phyloP scores from a whole-genome alignment of 2,113 vertebrate species.

The Mohoua ochrocephala region DNA sequence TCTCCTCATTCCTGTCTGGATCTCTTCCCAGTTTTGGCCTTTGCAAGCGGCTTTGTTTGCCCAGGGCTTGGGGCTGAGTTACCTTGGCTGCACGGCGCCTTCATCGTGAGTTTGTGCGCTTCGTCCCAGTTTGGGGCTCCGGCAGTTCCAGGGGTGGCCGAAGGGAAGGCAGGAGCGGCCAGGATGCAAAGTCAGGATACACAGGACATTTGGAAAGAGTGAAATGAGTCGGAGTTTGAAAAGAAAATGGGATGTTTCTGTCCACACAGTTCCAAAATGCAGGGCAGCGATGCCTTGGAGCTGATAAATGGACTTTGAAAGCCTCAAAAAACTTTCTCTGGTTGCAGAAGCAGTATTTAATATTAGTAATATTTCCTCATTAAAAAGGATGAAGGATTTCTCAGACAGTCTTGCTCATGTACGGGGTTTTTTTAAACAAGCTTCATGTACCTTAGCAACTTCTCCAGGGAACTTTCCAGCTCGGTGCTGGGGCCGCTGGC shows the following conservation, averaged over 20 bases:
- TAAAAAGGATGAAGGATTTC: background rate
- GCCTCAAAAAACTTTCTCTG: background rate
- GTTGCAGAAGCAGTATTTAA: background rate
- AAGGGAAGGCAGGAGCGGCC: background rate
- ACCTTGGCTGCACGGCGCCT: background rate
- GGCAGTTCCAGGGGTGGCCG: rapidly evolving
- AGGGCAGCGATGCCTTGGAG: rapidly evolving
- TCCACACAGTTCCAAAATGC: background rate
- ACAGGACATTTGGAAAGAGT: background rate
- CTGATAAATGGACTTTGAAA: background rate
- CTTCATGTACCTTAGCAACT: background rate
- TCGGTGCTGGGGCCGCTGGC: background rate
- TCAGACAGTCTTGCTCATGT: background rate
- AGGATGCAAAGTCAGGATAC: background rate
- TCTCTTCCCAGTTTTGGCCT: background rate
- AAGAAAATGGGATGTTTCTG: background rate
- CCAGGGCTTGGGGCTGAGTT: background rate
- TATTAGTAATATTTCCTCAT: background rate
- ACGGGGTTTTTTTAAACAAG: background rate
- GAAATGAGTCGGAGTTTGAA: background rate
- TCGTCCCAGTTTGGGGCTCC: background rate
- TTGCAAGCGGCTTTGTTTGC: background rate
- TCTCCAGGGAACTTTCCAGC: conserved; percentile 15
- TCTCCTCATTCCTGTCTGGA: background rate
- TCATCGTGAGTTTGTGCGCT: background rate